These are phyloP conservation scores for Mallotus villosus DNA, from an alignment of 2,797 vertebrate species.

Conservation along the genomic window DNA sequence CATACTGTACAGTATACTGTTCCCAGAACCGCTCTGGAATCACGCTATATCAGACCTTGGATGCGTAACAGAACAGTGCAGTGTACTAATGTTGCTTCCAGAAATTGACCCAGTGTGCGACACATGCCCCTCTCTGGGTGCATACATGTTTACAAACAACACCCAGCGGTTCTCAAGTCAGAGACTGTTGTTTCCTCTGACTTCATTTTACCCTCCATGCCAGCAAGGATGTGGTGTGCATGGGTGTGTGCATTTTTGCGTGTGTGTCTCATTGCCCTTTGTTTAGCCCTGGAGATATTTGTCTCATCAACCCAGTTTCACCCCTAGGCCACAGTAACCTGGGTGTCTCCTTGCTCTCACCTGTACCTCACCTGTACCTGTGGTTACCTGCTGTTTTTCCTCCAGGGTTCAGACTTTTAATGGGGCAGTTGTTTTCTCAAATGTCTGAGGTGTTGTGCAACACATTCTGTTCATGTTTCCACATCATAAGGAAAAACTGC, in stretches of 20 bases:
- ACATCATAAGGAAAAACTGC: too few species aligned
- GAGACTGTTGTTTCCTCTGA: slow-evolving; percentile 14
- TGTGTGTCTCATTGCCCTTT: neutral
- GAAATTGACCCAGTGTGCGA: neutral
- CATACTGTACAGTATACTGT: too few species aligned
- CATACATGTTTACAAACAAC: neutral
- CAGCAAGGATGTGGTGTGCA: neutral
- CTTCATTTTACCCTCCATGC: slow-evolving; percentile 5
- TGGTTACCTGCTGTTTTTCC: slow-evolving; percentile 16
- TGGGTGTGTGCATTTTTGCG: neutral
- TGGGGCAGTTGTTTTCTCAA: slow-evolving; percentile 64
- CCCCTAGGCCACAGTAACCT: neutral
- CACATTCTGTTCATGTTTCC: slow-evolving; percentile 6
- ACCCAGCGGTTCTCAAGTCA: neutral
- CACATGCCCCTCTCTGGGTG: neutral
- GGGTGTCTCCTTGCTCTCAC: slow-evolving; percentile 29
- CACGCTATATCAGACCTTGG: too few species aligned
- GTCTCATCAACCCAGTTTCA: neutral
- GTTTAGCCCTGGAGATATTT: neutral
- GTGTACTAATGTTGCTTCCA: neutral
- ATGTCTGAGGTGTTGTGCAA: slow-evolving; percentile 59
- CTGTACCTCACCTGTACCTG: slow-evolving; percentile 56
- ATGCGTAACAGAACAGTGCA: too few species aligned
- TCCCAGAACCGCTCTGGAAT: too few species aligned
- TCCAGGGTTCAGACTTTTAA: slow-evolving; percentile 43